These are phyloP conservation scores for Deroplatys truncata DNA, from an alignment of 2,888 invertebrate species.

Conservation along the genomic window DNA sequence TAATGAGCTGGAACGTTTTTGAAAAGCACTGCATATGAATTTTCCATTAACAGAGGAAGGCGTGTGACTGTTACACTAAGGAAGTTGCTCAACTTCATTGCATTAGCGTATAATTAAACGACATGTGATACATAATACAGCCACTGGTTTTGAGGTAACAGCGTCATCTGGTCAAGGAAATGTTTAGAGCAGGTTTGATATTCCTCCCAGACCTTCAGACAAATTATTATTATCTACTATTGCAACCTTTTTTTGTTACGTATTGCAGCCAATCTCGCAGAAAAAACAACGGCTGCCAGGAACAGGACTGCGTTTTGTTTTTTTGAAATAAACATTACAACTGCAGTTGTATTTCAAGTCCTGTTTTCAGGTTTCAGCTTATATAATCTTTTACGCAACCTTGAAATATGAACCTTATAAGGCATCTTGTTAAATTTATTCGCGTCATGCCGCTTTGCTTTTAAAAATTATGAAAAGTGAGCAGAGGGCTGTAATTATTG, in stretches of 20 bases:
- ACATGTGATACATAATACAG: too few species aligned
- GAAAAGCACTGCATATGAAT: too few species aligned
- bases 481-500: background rate
- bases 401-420: background rate
- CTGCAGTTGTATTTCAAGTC: background rate
- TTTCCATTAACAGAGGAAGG: too few species aligned
- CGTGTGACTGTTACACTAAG: too few species aligned
- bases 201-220: background rate
- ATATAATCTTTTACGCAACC: background rate
- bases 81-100: too few species aligned
- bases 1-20: too few species aligned
- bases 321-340: background rate
- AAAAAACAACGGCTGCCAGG: too few species aligned
- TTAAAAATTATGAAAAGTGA: background rate
- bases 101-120: too few species aligned
- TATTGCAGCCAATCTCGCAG: background rate
- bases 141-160: too few species aligned
- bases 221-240: background rate
- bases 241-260: background rate
- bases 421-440: background rate
- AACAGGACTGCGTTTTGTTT: background rate
- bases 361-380: background rate
- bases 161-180: too few species aligned
- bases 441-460: background rate
- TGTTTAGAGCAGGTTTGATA: background rate